phyloP scores from a whole-genome alignment of 2,113 vertebrate genomes.

The Furnarius figulus region DNA sequence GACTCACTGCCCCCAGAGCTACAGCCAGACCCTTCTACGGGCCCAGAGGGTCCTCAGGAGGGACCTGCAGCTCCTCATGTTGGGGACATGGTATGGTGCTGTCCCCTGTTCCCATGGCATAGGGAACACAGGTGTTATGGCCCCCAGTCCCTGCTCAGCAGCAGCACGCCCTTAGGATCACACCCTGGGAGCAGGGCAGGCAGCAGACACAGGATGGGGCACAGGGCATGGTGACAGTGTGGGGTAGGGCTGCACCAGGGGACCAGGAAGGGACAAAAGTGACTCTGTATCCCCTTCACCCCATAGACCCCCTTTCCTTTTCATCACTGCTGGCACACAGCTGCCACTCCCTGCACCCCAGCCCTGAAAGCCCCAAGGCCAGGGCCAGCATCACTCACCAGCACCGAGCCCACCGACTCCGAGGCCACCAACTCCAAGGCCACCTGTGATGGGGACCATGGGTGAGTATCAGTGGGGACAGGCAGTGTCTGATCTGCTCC shows the following conservation, averaged over 20 bases:
- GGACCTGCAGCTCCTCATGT: rapidly evolving
- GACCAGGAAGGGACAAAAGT: not conserved
- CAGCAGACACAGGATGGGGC: not conserved
- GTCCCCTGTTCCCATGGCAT: not conserved
- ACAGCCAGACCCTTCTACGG: not conserved
- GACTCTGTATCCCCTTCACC: not conserved
- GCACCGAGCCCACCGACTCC: conserved; percentile 18
- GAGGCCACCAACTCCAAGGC: not conserved
- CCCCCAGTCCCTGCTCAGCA: not conserved
- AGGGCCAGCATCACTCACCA: conserved; percentile 14
- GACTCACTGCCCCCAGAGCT: not conserved
- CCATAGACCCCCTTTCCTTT: not conserved
- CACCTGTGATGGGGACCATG: not conserved
- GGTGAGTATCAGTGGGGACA: not conserved
- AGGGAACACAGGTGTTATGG: not conserved
- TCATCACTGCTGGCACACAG: rapidly evolving
- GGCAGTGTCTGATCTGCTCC: rapidly evolving
- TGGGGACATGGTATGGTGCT: not conserved
- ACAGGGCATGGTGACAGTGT: not conserved
- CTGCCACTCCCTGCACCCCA: not conserved
- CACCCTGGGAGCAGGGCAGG: not conserved
- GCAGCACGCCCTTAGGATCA: not conserved
- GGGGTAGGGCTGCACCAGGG: not conserved
- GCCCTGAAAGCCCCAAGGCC: not conserved
- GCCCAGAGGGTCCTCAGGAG: not conserved